Evolutionary conservation across 2,797 vertebrate genomes (phyloP), one percentile per base, ranked within the genome.

Genomic region (Discoglossus pictus): DNA sequence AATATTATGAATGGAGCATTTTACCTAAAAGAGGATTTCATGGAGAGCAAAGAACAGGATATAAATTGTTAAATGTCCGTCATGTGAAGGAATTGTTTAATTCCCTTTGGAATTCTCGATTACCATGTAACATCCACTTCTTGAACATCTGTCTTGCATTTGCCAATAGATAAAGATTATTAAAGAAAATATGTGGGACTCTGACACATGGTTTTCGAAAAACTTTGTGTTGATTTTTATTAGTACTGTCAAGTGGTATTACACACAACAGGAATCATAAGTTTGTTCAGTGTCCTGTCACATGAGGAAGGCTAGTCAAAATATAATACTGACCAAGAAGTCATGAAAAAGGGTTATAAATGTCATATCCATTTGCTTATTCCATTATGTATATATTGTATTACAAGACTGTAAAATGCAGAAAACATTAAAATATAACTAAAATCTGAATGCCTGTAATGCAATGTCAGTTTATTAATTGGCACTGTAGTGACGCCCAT

Each of bases 201-300:
- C 44, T 67, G 65, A 52, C 61, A 53, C 61, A 43, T 52, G 21
- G 25, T 25, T 39, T 42, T 60, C 65, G 43, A 21, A 59, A 67
- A 59, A 18, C 17, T 35, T 36, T 52, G 27, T 61, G 55, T 61
- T 21, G 25, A 68, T 61, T 68, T 68, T 68, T 61, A 68, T 68
- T 61, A 53, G 35, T 25, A 61, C n/a, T 68, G 65, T 43, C 65
- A 68, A 53, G 20, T 52, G 20, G 20, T 46, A 68, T 25, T 24
- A 42, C 18, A 15, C 46, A 24, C 21, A 3, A 2, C 23, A 12
- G 23, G 46, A 2, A 12, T 7, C 23, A 13, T 12, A 27, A 50
- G 23, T 21, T 31, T 31, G 8, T 31, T 31, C 46, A 24, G 15
- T 50, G 46, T 25, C 46, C 46, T 25, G 23, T 50, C 21, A 27